phyloP scores from a whole-genome alignment of 2,797 vertebrate genomes.

The Decapterus maruadsi region DNA sequence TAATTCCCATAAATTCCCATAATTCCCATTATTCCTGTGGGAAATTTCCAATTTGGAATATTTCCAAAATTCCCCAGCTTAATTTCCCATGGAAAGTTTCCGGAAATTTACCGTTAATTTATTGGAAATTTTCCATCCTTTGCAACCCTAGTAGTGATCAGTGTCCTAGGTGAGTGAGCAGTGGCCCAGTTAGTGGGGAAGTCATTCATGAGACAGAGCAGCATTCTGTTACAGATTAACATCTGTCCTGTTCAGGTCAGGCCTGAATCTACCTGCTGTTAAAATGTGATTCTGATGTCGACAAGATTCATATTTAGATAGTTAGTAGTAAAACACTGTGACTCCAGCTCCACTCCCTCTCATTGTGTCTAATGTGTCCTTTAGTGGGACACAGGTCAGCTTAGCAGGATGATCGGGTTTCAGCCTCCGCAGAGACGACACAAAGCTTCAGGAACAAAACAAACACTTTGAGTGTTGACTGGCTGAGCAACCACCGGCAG shows the following conservation, averaged over 20 bases:
- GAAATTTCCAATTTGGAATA: no score
- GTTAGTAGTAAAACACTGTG: not conserved
- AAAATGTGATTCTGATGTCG: not conserved
- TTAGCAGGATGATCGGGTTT: constrained; percentile 44
- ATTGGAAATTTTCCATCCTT: no score
- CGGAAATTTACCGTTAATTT: no score
- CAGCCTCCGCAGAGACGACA: constrained; percentile 24
- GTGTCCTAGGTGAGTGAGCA: constrained; percentile 10
- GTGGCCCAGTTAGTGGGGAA: not conserved
- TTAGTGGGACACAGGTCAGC: constrained; percentile 1
- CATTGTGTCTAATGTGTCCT: constrained; percentile 23
- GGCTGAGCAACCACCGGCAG: not conserved
- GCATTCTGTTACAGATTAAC: constrained; percentile 8
- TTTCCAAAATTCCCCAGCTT: no score
- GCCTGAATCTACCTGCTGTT: not conserved
- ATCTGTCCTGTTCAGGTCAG: not conserved
- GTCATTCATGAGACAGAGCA: not conserved
- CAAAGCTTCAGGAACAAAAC: constrained; percentile 3
- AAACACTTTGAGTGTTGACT: constrained; percentile 9
- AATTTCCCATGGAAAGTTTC: no score
- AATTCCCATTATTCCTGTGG: no score
- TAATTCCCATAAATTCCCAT: no score
- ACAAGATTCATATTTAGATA: not conserved
- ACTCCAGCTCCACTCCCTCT: not conserved
- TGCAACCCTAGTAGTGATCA: no score